Evolutionary conservation across 2,888 invertebrate genomes (phyloP).

Genomic region (Hyposoter dolosus): DNA sequence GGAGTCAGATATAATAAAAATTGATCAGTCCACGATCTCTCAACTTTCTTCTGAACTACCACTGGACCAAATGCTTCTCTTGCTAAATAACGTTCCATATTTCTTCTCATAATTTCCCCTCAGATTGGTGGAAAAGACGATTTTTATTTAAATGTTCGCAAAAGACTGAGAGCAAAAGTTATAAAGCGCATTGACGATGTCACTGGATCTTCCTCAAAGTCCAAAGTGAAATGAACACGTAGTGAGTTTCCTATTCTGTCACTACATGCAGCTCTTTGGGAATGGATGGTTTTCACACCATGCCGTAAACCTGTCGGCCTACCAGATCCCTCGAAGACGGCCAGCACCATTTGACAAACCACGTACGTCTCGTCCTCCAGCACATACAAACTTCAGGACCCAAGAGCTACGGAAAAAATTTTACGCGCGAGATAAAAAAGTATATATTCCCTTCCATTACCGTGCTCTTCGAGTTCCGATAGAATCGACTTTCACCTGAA

Average conservation of each 20-base stretch:
- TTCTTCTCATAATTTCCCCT: no score
- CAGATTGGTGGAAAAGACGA: constrained; percentile 13
- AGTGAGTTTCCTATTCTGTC: constrained; percentile 38
- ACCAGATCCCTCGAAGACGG: not conserved
- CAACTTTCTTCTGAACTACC: not conserved
- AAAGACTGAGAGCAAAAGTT: constrained; percentile 19
- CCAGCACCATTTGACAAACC: constrained; percentile 7
- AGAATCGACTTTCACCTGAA: not conserved
- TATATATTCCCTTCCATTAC: constrained; percentile 4
- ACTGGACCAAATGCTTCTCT: not conserved
- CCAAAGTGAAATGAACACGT: constrained; percentile 53
- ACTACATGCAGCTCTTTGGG: not conserved
- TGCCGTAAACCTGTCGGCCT: constrained; percentile 17
- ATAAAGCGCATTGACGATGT: constrained; percentile 25
- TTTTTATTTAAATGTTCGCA: not conserved
- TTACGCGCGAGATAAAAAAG: not conserved
- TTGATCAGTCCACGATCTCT: not conserved
- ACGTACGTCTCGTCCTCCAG: not conserved
- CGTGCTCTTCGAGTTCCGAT: not conserved
- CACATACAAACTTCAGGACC: constrained; percentile 13
- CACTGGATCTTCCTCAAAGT: constrained; percentile 40
- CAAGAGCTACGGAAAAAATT: constrained; percentile 28
- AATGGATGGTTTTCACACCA: constrained; percentile 41
- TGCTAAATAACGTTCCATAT: not conserved
- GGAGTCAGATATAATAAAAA: not conserved